Evolutionary conservation across 2,888 invertebrate species (phyloP).

Genomic region (Pandemis corylana): DNA sequence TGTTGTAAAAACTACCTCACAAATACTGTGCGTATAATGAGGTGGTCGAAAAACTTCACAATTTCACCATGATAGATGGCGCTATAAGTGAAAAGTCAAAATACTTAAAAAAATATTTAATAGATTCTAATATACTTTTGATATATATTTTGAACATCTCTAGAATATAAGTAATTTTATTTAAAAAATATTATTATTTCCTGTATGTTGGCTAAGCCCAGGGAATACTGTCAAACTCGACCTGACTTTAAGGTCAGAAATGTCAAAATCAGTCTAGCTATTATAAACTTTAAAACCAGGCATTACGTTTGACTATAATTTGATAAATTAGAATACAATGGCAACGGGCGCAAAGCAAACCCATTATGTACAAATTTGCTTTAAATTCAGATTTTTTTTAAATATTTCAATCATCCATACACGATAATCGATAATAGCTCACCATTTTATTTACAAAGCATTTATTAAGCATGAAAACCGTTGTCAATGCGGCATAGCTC

Average conservation of each 20-base stretch:
- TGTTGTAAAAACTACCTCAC: not conserved
- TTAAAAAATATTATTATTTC: not conserved
- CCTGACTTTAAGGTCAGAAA: not conserved
- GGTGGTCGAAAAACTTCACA: not conserved
- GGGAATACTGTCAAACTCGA: not conserved
- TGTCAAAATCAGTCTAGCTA: not conserved
- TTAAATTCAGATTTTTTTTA: no score
- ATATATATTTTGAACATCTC: not conserved
- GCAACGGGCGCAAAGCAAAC: not conserved
- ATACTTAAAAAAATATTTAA: not conserved
- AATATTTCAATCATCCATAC: no score
- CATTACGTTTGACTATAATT: not conserved
- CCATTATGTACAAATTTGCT: not conserved
- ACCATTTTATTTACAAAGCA: not conserved
- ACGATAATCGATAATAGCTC: no score
- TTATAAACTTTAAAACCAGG: not conserved
- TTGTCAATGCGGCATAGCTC: constrained; percentile 4
- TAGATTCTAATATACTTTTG: not conserved
- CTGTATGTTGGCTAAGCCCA: constrained; percentile 4
- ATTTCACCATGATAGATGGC: constrained; percentile 1
- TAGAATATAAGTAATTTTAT: not conserved
- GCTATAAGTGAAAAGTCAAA: not conserved
- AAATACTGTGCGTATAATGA: constrained; percentile 11
- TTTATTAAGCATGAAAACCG: constrained; percentile 11
- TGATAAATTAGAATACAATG: not conserved